These are phyloP conservation scores for Lepilemur ruficaudatus DNA, from an alignment of 2,797 vertebrate species.

Conservation along the genomic window DNA sequence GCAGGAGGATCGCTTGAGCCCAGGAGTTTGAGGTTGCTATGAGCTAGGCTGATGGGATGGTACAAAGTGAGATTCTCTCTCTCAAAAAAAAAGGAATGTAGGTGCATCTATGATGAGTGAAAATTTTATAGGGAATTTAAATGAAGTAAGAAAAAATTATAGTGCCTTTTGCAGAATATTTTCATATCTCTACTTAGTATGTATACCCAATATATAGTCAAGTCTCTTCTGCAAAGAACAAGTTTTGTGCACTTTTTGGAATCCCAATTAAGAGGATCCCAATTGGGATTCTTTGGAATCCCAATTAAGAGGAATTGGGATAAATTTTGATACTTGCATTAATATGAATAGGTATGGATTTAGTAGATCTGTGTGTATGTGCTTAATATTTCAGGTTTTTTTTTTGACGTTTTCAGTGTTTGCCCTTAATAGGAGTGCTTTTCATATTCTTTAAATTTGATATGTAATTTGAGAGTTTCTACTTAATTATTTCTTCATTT, in stretches of 20 bases:
- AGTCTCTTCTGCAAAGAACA: background rate
- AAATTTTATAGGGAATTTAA: background rate
- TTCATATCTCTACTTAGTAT: too few relatives aligned
- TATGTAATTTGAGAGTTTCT: background rate
- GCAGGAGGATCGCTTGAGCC: background rate
- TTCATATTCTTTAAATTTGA: background rate
- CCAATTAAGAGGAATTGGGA: background rate
- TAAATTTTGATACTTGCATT: background rate
- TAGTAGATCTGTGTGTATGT: background rate
- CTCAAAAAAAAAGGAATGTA: background rate
- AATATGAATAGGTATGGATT: background rate
- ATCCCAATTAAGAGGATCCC: too few relatives aligned
- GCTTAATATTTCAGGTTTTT: background rate
- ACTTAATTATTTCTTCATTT: background rate
- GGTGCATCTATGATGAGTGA: too few relatives aligned
- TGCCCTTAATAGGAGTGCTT: background rate
- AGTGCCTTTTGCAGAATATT: background rate
- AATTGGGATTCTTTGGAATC: background rate
- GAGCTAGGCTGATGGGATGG: background rate
- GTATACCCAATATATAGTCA: accelerated
- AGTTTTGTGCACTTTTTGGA: background rate
- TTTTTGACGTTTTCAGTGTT: background rate
- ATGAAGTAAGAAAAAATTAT: background rate
- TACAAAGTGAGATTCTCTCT: too few relatives aligned
- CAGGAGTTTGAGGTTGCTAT: background rate